Evolutionary conservation across 2,113 vertebrate species (phyloP), one percentile per base, ranked within the genome.

Genomic region (Brachypodius melanocephalos): DNA sequence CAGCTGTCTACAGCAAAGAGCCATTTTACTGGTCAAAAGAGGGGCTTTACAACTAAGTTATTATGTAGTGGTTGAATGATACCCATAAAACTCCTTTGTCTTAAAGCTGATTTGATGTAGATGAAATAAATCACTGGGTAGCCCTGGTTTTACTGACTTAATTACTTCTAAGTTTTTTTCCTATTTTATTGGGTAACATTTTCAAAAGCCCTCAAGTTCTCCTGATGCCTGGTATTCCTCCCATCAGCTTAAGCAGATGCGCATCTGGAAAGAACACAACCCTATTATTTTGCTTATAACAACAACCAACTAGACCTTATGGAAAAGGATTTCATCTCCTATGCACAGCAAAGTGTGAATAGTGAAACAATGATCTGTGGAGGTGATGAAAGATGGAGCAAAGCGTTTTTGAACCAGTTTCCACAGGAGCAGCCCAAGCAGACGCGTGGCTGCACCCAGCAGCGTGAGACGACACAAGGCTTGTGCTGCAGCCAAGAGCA

Each of bases 221-320:
- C 8, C 12, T 61, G 36, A 54, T 58, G 32, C 7, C n/a, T n/a
- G 20, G 10, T 45, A 55, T 19, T 74, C 26, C n/a, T 73, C 43
- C 68, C 34, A 83, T 3, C 17, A 45, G 6, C 0, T 0, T 2
- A 25, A 48, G 43, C 7, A 95, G 61, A 48, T 7, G 4, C 0
- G 0, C 17, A 18, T 32, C 54, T 73, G 15, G 20, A 61, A 96
- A 45, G 29, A 86, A 59, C 4, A 58, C 18, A 72, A n/a, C 3
- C 14, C 40, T 59, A 32, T 38, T 49, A 31, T 20, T 36, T 59
- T 40, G 4, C 32, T 78, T n/a, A 19, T 3, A 84, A 59, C 8
- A 89, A 42, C 17, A 88, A 51, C 8, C 16, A 58, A 84, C 58
- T 0, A 66, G 59, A 73, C 24, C 20, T 83, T 49, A 20, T 9